Conservation (phyloP, 2,797 vertebrate genomes). For the Rhinatrema bivittatum region DNA sequence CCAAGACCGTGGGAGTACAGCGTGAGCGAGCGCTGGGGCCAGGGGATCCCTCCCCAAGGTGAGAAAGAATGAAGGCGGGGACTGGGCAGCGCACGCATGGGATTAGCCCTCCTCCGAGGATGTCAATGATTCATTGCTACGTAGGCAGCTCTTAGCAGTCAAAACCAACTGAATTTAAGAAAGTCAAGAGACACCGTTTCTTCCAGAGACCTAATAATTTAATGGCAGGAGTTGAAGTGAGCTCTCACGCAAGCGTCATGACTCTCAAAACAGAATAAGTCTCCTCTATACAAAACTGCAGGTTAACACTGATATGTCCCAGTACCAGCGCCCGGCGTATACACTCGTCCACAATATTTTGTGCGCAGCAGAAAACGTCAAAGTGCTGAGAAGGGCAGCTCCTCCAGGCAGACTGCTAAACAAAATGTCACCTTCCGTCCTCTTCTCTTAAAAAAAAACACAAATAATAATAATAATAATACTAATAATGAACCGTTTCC, state of each 20-base stretch:
- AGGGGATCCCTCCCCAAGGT: too few relatives aligned
- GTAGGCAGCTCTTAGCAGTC: too few relatives aligned
- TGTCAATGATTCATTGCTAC: too few relatives aligned
- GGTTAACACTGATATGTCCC: slow-evolving; percentile 52
- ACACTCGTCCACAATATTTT: slow-evolving; percentile 35
- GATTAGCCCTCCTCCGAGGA: too few relatives aligned
- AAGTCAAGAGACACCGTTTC: too few relatives aligned
- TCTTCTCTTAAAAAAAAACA: slow-evolving; percentile 12
- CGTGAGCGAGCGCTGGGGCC: too few relatives aligned
- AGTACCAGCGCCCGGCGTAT: slow-evolving; percentile 27
- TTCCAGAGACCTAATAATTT: slow-evolving; percentile 57
- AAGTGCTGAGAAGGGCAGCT: slow-evolving; percentile 28
- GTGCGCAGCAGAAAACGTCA: slow-evolving; percentile 23
- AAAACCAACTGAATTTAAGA: too few relatives aligned
- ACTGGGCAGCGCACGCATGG: too few relatives aligned
- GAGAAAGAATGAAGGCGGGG: too few relatives aligned
- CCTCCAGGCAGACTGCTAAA: slow-evolving; percentile 25
- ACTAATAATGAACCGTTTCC: too few relatives aligned
- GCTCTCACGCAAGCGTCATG: slow-evolving; percentile 35
- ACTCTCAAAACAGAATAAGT: slow-evolving; percentile 36
- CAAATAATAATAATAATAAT: background rate
- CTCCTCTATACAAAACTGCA: slow-evolving; percentile 40
- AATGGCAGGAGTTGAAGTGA: slow-evolving; percentile 47
- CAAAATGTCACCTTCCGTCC: slow-evolving; percentile 38
- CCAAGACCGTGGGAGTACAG: too few relatives aligned